Conservation (phyloP, 1,140 invertebrate species). For the Heliothis virescens region DNA sequence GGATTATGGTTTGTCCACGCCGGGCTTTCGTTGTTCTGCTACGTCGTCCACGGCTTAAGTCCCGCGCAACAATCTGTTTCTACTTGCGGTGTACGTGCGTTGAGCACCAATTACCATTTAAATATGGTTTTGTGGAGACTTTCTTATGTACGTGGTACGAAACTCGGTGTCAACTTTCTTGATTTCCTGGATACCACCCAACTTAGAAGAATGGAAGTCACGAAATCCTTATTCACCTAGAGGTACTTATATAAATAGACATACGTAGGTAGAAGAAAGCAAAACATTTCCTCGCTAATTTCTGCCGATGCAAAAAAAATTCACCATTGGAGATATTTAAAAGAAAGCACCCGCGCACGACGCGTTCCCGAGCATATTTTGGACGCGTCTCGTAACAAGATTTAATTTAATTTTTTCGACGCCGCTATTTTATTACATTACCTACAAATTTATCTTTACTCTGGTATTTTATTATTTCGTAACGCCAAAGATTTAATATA, state of each 20-base stretch:
- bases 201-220: too few species aligned
- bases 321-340: constrained; percentile 33
- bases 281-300: background rate
- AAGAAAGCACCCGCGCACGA: constrained; percentile 22
- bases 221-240: too few species aligned
- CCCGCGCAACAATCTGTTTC: constrained; percentile 41
- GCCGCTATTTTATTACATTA: constrained; percentile 56
- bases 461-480: constrained; percentile 54
- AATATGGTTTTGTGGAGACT: background rate
- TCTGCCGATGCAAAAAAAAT: background rate
- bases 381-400: constrained; percentile 50
- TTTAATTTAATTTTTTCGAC: constrained; percentile 56
- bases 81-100: constrained; percentile 41
- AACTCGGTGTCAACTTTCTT: background rate
- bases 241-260: too few species aligned
- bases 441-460: constrained; percentile 53
- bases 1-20: constrained; percentile 60
- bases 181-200: too few species aligned
- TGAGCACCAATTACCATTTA: constrained; percentile 43
- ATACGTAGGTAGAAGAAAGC: background rate
- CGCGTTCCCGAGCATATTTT: constrained; percentile 45
- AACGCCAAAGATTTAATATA: constrained; percentile 50
- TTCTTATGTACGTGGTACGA: constrained; percentile 1
- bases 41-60: constrained; percentile 42
- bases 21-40: constrained; percentile 54